phyloP scores from a whole-genome alignment of 2,113 vertebrate species.

The Grallaria varia region DNA sequence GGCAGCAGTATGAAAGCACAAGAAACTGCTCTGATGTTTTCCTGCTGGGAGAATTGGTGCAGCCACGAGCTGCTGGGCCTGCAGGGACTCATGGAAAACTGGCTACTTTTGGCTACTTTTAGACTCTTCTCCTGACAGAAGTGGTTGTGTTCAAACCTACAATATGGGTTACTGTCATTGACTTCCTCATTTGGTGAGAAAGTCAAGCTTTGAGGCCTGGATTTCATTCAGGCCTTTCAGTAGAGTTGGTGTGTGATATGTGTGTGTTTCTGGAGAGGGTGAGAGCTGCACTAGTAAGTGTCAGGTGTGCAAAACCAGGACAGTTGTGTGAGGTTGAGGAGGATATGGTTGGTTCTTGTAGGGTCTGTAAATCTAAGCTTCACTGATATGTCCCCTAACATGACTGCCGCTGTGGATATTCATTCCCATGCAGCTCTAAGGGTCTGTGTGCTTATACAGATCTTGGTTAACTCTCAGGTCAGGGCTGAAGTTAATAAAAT shows the following conservation, averaged over 20 bases:
- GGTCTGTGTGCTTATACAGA: neutral
- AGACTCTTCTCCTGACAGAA: neutral
- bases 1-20: rapidly evolving
- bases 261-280: neutral
- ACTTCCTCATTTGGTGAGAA: neutral
- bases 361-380: neutral
- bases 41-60: neutral
- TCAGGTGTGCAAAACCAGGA: neutral
- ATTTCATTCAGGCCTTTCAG: neutral
- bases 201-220: neutral
- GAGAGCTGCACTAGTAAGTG: rapidly evolving
- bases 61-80: neutral
- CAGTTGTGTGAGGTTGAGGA: neutral
- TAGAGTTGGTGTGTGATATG: rapidly evolving
- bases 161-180: neutral
- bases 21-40: neutral
- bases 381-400: rapidly evolving
- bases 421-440: neutral
- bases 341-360: neutral
- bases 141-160: neutral
- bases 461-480: neutral
- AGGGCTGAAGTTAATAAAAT: neutral
- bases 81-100: neutral
- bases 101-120: neutral
- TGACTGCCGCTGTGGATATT: rapidly evolving